Evolutionary conservation across 2,113 vertebrate species (phyloP).

Genomic region (Parus major): DNA sequence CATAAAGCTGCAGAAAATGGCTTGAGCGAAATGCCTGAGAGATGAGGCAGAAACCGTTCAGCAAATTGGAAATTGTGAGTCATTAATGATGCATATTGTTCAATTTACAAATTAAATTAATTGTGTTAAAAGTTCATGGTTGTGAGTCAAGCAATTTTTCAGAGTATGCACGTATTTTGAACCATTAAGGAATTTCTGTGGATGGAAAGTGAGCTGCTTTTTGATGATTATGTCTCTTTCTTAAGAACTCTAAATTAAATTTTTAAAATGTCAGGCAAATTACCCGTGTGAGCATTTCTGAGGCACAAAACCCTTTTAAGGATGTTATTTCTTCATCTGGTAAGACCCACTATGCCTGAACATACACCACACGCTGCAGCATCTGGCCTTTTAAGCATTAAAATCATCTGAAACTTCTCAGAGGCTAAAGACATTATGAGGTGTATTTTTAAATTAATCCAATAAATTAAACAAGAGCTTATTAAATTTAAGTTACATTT

Average conservation of each 20-base stretch:
- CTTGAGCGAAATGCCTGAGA: background rate
- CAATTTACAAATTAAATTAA: slow-evolving; percentile 62
- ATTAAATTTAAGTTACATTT: slow-evolving; percentile 33
- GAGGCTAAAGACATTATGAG: slow-evolving; percentile 50
- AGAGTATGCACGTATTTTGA: slow-evolving; percentile 1
- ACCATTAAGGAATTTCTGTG: slow-evolving; percentile 39
- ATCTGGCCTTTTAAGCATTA: slow-evolving; percentile 13
- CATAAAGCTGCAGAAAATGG: background rate
- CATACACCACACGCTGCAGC: background rate
- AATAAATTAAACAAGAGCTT: slow-evolving; percentile 43
- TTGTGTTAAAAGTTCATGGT: slow-evolving; percentile 51
- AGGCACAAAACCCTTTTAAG: slow-evolving; percentile 31
- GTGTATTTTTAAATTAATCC: slow-evolving; percentile 57
- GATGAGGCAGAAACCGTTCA: background rate
- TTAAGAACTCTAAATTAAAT: slow-evolving; percentile 59
- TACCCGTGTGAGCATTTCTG: background rate
- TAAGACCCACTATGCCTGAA: background rate
- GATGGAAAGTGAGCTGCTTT: slow-evolving; percentile 29
- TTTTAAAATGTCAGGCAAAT: slow-evolving; percentile 64
- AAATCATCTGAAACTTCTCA: slow-evolving; percentile 30
- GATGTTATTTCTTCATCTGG: slow-evolving; percentile 27
- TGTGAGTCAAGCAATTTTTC: slow-evolving; percentile 45
- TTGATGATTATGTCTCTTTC: slow-evolving; percentile 56
- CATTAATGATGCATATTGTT: slow-evolving; percentile 67
- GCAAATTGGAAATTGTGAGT: slow-evolving; percentile 43